A percentile compares a stretch with the other conserved stretches of the same genome.
Evolutionary conservation across 2,797 vertebrate genomes (phyloP).

Genomic region (Xenopus petersii): DNA sequence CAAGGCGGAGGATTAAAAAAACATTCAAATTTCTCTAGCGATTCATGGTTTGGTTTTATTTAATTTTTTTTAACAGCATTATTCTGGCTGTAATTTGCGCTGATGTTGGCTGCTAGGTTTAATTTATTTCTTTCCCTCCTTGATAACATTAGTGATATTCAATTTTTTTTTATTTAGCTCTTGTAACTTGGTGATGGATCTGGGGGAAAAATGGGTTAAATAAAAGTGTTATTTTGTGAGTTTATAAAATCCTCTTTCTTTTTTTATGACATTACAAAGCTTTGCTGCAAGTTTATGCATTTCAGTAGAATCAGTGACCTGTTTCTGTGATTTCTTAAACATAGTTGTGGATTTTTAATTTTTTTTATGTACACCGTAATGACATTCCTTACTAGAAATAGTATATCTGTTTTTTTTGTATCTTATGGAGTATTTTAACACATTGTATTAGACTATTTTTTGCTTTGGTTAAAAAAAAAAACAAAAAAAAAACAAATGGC

Average conservation of each 20-base stretch:
- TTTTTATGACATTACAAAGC: conserved; percentile 75
- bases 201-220: conserved; percentile 80
- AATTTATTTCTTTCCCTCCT: conserved; percentile 82
- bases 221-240: conserved; percentile 78
- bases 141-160: conserved; percentile 74
- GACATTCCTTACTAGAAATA: conserved; percentile 80
- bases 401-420: conserved; percentile 67
- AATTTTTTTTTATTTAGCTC: conserved; percentile 65
- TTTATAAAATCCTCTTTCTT: conserved; percentile 75
- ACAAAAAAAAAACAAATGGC: conserved; percentile 59
- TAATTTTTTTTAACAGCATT: conserved; percentile 69
- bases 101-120: conserved; percentile 78
- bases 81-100: conserved; percentile 77
- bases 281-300: conserved; percentile 82
- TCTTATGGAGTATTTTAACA: conserved; percentile 75
- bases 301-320: conserved; percentile 79
- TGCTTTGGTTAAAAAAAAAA: conserved; percentile 70
- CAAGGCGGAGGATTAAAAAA: conserved; percentile 66
- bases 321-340: conserved; percentile 71
- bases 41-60: conserved; percentile 59
- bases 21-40: conserved; percentile 73
- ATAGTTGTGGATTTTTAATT: conserved; percentile 65
- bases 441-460: conserved; percentile 77
- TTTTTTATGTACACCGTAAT: conserved; percentile 75
- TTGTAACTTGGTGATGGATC: conserved; percentile 74